Conservation (phyloP, 1,140 invertebrate species). For the Andrena cerasifolii region DNA sequence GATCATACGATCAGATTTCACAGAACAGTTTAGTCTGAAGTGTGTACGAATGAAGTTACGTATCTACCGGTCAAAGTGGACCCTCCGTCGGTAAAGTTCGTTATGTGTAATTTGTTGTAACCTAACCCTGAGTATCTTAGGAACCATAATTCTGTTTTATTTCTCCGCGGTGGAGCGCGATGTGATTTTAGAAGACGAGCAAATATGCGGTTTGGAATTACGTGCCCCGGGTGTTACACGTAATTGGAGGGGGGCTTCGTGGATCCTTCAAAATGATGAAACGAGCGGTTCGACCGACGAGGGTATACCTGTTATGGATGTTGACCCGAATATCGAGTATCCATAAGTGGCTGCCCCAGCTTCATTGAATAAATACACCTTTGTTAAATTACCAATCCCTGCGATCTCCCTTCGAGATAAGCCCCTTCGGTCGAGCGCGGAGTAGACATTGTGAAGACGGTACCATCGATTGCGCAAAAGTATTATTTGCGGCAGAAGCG, state of each 20-base stretch:
- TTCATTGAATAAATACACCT: constrained; percentile 73
- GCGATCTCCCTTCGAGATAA: constrained; percentile 66
- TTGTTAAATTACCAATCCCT: constrained; percentile 82
- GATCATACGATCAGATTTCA: no score
- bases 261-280: constrained; percentile 26
- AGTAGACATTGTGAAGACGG: neutral
- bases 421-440: neutral
- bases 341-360: constrained; percentile 24
- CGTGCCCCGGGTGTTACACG: neutral
- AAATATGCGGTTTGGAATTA: no score
- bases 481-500: no score
- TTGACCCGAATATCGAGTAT: constrained; percentile 53
- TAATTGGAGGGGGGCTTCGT: constrained; percentile 4
- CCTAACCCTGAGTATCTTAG: no score
- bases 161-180: no score
- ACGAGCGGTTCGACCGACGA: constrained; percentile 21
- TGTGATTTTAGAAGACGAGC: no score
- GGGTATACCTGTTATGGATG: constrained; percentile 39
- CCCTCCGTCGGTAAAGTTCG: no score
- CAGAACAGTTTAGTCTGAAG: no score
- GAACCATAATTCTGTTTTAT: no score
- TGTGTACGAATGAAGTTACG: no score
- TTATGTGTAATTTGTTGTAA: no score
- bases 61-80: no score
- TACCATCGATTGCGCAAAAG: neutral